Evolutionary conservation across 2,113 vertebrate species (phyloP).

Genomic region (Chaetodon auriga): DNA sequence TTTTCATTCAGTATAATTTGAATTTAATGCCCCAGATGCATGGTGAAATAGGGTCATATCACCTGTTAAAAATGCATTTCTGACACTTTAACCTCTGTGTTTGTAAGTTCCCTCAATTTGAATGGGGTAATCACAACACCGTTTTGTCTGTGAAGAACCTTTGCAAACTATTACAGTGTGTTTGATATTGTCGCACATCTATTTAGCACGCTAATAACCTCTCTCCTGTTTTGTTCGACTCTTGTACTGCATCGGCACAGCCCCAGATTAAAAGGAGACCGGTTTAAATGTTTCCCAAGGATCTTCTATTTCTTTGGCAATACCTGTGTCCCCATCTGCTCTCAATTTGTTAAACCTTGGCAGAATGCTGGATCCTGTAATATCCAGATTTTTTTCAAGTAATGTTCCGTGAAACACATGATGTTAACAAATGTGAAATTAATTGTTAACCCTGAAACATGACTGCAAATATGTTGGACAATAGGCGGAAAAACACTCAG

Average conservation of each 20-base stretch:
- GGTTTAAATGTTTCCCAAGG: conserved; percentile 50
- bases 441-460: conserved; percentile 25
- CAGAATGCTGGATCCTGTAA: conserved; percentile 32
- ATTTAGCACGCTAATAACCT: conserved; percentile 53
- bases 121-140: conserved; percentile 42
- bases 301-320: conserved; percentile 65
- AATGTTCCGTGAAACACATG: conserved; percentile 34
- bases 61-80: conserved; percentile 43
- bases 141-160: conserved; percentile 45
- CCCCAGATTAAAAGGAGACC: conserved; percentile 8
- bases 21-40: conserved; percentile 65
- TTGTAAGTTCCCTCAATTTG: conserved; percentile 41
- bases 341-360: conserved; percentile 53
- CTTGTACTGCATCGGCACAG: conserved; percentile 3
- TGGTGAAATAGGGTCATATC: conserved; percentile 53
- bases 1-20: conserved; percentile 59
- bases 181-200: conserved; percentile 35
- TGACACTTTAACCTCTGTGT: conserved; percentile 40
- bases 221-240: conserved; percentile 23
- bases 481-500: neutral
- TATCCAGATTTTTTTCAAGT: conserved; percentile 22
- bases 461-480: conserved; percentile 15
- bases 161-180: conserved; percentile 45
- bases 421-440: conserved; percentile 47
- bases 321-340: conserved; percentile 65